These are phyloP conservation scores for Nycteola revayana DNA, from an alignment of 2,888 invertebrate genomes.

Conservation along the genomic window DNA sequence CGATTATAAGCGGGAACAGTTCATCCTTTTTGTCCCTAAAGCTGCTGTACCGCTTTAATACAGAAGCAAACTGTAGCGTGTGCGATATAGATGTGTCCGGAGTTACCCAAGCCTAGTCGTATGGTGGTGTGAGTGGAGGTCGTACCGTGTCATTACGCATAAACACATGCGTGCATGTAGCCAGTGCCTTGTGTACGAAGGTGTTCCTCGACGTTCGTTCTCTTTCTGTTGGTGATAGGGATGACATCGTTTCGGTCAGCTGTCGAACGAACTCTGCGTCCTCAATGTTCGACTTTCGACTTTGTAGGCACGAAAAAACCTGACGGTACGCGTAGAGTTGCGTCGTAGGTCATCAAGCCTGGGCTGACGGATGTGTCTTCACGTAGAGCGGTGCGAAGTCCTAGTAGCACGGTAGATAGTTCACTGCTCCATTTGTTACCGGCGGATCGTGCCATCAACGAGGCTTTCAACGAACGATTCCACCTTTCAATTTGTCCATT, in stretches of 20 bases:
- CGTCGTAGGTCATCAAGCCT: slow-evolving; percentile 2
- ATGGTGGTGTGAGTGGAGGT: slow-evolving; percentile 2
- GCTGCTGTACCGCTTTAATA: too few relatives aligned
- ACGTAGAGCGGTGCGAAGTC: slow-evolving; percentile 1
- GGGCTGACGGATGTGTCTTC: slow-evolving; percentile 3
- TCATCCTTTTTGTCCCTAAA: too few relatives aligned
- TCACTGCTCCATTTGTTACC: not conserved
- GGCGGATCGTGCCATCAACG: not conserved
- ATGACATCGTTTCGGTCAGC: too few relatives aligned
- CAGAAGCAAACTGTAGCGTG: too few relatives aligned
- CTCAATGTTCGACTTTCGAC: not conserved
- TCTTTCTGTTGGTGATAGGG: not conserved
- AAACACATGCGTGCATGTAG: slow-evolving; percentile 4
- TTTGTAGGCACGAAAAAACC: slow-evolving; percentile 1
- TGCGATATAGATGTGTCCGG: too few relatives aligned
- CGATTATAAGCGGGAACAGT: too few relatives aligned
- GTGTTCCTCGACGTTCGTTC: not conserved
- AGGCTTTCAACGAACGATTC: slow-evolving; percentile 1
- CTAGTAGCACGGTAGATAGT: slow-evolving; percentile 3
- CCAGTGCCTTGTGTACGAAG: slow-evolving; percentile 4
- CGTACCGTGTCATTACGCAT: slow-evolving; percentile 1
- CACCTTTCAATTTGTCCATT: slow-evolving; percentile 3
- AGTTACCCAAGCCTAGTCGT: too few relatives aligned
- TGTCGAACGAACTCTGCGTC: too few relatives aligned
- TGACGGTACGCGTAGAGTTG: slow-evolving; percentile 1